These are phyloP conservation scores for Leptopilina myrica DNA, from an alignment of 2,888 invertebrate genomes.

Conservation along the genomic window DNA sequence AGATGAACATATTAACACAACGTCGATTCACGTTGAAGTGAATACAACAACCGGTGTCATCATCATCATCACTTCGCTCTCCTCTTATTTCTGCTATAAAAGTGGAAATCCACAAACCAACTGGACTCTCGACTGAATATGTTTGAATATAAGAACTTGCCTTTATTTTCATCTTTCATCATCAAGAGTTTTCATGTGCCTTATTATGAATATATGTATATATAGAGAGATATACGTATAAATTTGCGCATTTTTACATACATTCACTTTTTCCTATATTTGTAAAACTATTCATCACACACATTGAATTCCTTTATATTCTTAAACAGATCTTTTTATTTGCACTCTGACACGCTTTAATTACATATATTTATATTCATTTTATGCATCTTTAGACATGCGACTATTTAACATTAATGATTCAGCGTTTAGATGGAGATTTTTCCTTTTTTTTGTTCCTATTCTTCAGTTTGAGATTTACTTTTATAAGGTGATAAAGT, in stretches of 20 bases:
- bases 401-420: constrained; percentile 1
- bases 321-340: not conserved
- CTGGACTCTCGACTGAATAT: constrained; percentile 18
- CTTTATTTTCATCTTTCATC: constrained; percentile 6
- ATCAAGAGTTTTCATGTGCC: not conserved
- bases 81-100: constrained; percentile 21
- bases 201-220: too few species aligned
- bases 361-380: constrained; percentile 12
- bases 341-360: constrained; percentile 5
- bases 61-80: constrained; percentile 25
- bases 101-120: constrained; percentile 17
- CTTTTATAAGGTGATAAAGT: too few species aligned
- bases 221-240: not conserved
- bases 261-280: not conserved
- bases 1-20: constrained; percentile 48
- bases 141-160: constrained; percentile 12
- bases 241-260: not conserved
- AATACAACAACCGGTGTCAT: constrained; percentile 44
- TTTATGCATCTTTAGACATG: not conserved
- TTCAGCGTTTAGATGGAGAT: not conserved
- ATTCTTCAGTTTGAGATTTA: not conserved
- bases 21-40: constrained; percentile 38
- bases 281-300: not conserved
- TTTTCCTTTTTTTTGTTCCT: not conserved
- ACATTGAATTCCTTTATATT: not conserved